A percentile compares a stretch with the other conserved stretches of the same genome.
These are phyloP conservation scores for Cirrhinus mrigala DNA, from an alignment of 2,797 vertebrate species.

Conservation along the genomic window DNA sequence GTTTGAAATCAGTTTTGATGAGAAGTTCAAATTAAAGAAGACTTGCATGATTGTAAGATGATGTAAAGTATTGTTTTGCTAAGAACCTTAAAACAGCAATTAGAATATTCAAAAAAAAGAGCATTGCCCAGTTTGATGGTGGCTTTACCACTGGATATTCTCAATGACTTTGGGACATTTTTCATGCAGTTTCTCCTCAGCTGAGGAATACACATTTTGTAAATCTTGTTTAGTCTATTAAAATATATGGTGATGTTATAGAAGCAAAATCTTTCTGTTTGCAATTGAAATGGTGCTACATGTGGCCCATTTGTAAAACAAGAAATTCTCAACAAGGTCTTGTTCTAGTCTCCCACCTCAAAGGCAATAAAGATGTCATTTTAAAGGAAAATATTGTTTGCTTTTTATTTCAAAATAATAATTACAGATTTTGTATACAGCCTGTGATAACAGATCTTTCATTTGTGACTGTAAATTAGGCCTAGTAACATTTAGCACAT, in stretches of 20 bases:
- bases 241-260: background rate
- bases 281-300: constrained; percentile 23
- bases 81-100: background rate
- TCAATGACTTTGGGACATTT: background rate
- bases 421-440: background rate
- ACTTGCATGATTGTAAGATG: background rate
- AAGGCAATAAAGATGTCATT: constrained; percentile 42
- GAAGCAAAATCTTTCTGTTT: background rate
- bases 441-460: background rate
- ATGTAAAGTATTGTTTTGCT: background rate
- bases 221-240: background rate
- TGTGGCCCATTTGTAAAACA: constrained; percentile 12
- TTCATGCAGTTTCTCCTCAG: constrained; percentile 6
- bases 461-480: background rate
- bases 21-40: background rate
- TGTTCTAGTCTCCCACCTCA: background rate
- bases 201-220: constrained; percentile 19
- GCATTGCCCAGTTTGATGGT: background rate
- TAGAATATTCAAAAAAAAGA: background rate
- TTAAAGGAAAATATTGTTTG: constrained; percentile 5
- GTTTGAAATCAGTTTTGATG: background rate
- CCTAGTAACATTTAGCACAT: background rate
- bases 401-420: constrained; percentile 17
- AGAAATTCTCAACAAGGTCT: background rate
- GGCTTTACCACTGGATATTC: background rate